Conservation (phyloP, 2,797 vertebrate genomes). For the Heterohyrax brucei region DNA sequence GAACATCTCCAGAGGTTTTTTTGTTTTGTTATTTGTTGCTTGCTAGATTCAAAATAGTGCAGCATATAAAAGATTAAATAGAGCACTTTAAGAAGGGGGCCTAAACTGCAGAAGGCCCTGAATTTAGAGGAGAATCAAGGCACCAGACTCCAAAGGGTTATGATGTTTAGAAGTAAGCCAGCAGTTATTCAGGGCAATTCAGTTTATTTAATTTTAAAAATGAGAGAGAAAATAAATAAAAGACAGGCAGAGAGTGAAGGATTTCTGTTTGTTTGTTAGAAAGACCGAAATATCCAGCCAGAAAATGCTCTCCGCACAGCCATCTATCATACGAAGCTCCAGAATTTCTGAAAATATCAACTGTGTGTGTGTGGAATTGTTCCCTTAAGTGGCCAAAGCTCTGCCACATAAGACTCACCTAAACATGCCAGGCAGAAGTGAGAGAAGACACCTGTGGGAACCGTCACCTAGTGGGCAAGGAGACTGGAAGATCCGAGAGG, state of each 20-base stretch:
- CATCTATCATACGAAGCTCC: background rate
- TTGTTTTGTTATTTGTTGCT: background rate
- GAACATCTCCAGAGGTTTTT: background rate
- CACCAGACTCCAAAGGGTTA: background rate
- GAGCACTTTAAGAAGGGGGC: background rate
- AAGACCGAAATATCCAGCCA: background rate
- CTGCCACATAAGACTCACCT: background rate
- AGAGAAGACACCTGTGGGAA: background rate
- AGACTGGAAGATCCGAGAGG: background rate
- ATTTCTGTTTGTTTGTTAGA: background rate
- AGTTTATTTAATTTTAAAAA: constrained; percentile 51
- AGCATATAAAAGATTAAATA: background rate
- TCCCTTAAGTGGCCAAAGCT: constrained; percentile 46
- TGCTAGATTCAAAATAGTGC: background rate
- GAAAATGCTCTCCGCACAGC: background rate
- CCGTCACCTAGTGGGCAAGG: background rate
- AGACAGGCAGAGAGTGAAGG: background rate
- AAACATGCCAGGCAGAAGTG: background rate
- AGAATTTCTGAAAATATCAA: background rate
- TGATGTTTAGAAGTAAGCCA: background rate
- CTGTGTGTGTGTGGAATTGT: background rate
- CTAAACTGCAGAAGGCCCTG: background rate
- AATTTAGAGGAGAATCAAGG: background rate
- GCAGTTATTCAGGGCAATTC: background rate
- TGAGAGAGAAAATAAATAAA: background rate